These are phyloP conservation scores for Synergus gifuensis DNA, from an alignment of 2,888 invertebrate genomes.

Conservation along the genomic window DNA sequence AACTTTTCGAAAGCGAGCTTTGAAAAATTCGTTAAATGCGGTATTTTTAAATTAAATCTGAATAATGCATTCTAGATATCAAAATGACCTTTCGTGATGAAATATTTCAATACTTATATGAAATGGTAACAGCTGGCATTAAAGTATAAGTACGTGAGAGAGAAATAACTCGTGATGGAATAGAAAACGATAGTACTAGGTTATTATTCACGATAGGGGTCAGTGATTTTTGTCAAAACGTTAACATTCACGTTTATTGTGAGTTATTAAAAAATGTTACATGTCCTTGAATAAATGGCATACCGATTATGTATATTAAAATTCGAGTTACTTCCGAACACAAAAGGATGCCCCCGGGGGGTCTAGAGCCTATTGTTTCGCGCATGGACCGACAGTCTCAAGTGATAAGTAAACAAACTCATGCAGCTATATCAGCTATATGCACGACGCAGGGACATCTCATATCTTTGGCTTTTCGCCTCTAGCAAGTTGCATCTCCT, in stretches of 20 bases:
- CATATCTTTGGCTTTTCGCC: conserved; percentile 28
- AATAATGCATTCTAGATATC: background rate
- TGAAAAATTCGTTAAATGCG: no score
- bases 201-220: background rate
- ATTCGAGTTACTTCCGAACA: conserved; percentile 25
- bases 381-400: conserved; percentile 42
- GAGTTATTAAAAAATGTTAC: background rate
- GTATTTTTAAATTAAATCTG: no score
- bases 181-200: background rate
- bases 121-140: background rate
- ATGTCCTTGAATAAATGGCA: conserved; percentile 10
- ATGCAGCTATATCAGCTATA: conserved; percentile 6
- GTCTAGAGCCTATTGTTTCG: conserved; percentile 36
- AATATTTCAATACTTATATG: background rate
- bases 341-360: conserved; percentile 18
- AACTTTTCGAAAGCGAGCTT: no score
- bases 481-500: background rate
- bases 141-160: background rate
- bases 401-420: conserved; percentile 41
- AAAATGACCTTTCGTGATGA: background rate
- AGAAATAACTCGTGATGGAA: background rate
- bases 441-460: background rate
- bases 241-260: background rate
- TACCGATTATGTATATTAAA: conserved; percentile 36
- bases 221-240: background rate